Evolutionary conservation across 2,888 invertebrate genomes (phyloP).

Genomic region (Rhingia campestris): DNA sequence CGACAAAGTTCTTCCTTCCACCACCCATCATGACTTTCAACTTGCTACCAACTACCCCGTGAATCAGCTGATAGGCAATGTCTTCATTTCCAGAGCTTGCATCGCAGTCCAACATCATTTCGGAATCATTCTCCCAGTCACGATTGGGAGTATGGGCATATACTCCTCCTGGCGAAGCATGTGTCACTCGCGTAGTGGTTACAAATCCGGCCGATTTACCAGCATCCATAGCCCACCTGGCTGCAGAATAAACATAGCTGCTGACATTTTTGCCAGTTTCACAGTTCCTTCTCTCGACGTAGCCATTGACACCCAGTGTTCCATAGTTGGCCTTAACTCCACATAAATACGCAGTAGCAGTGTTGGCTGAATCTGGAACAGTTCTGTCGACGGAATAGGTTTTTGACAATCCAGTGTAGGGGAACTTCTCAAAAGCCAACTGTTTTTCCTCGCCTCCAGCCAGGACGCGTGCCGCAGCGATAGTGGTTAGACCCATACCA

Average conservation of each 20-base stretch:
- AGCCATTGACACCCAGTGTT: constrained; percentile 89
- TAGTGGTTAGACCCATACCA: constrained; percentile 93
- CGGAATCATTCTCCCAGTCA: constrained; percentile 88
- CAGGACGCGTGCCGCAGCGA: constrained; percentile 90
- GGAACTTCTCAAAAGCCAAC: constrained; percentile 90
- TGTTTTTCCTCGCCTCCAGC: constrained; percentile 89
- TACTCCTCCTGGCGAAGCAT: constrained; percentile 89
- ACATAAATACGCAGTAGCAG: constrained; percentile 90
- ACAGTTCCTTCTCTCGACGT: constrained; percentile 87
- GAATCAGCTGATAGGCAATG: constrained; percentile 89
- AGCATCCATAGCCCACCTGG: constrained; percentile 88
- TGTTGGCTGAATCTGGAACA: constrained; percentile 92
- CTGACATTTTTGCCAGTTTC: constrained; percentile 84
- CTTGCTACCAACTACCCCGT: constrained; percentile 86
- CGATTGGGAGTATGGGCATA: constrained; percentile 87
- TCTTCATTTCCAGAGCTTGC: constrained; percentile 85
- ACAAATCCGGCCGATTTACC: constrained; percentile 87
- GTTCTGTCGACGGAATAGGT: constrained; percentile 90
- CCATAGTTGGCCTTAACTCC: constrained; percentile 91
- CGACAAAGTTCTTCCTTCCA: constrained; percentile 87
- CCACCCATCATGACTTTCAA: constrained; percentile 91
- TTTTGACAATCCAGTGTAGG: constrained; percentile 88
- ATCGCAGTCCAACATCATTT: constrained; percentile 83
- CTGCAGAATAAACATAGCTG: constrained; percentile 87
- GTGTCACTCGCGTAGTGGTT: constrained; percentile 91